Evolutionary conservation across 2,888 invertebrate species (phyloP), one percentile per base, ranked within the genome.

Genomic region (Machimus rusticus): DNA sequence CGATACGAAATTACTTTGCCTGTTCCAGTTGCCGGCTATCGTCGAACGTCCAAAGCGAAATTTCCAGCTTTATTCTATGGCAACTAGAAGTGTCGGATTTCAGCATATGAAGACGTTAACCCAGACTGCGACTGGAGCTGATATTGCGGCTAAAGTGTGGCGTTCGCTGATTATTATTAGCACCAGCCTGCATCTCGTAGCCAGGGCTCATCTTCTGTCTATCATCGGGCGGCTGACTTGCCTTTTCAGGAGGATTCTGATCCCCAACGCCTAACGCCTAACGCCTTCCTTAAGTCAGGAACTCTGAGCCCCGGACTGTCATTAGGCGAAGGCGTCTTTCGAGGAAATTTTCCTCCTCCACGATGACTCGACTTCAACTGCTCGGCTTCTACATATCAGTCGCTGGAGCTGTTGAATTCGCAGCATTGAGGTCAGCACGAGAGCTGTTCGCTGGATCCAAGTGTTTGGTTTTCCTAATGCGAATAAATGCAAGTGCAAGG

Each of bases 41-140:
- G 16, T 46, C 74, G 37, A 28, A 66, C 37, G 39, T n/a, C 55
- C 9, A 57, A 74, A 28, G 37, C 28, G n/a, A 39, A 57, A 16
- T 14, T 39, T 39, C 39, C 28, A 37, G n/a, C 39, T 82, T 66
- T 66, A 37, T 37, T 79, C 34, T 66, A 82, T 12, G 55, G 57
- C 57, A 82, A 57, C 66, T 37, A 14, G 37, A 82, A 82, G 82
- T 57, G 82, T 82, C 57, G 19, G 57, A 34, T 82, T 66, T 82
- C 82, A 57, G 19, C 66, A 82, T 82, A 82, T 66, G 66, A 82
- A 82, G 82, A 66, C 82, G 57, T 82, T 82, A 82, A 66, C 82
- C 82, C 82, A 34, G 82, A 34, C 55, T 82, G 39, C 19, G 82
- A 34, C 55, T 82, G 39, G 34, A 57, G 57, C 37, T 34, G 82